Base-by-base conservation (phyloP, 2,888 invertebrate species). In the Clivina fossor region DNA sequence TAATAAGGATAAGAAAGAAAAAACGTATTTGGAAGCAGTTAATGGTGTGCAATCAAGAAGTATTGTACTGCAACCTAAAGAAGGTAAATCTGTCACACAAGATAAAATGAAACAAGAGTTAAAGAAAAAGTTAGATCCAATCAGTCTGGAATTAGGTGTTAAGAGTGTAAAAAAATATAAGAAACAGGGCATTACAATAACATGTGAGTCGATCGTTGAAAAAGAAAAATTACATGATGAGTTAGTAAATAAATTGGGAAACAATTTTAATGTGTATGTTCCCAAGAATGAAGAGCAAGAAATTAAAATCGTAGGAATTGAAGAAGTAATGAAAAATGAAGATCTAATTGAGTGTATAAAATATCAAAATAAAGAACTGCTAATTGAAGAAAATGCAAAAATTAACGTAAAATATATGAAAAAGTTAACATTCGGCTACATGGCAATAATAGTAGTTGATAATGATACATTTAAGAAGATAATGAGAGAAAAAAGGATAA, bases 101-200 rank as follows among this genome's bases (percentile, higher is more conserved):
- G 32, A n/a, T 4, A n/a, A 32, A n/a, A 32, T 32, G 32, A 32
- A 32, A n/a, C 32, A 32, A 32, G 32, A 32, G 13, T n/a, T 32
- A 7, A 32, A 32, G n/a, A 32, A 32, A 32, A 32, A 32, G 4
- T 13, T 32, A n/a, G n/a, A 32, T 32, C 32, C 32, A n/a, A 13
- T 32, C 4, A n/a, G 32, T 7, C 32, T 32, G 4, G 32, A 32
- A 32, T 4, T 32, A 11, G 32, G 32, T 11, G 32, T 32, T 4
- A 7, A 8, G 8, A 26, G 26, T 26, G 26, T 26, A 7, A 7
- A 32, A 32, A 32, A 32, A 4, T 32, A 32, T n/a, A 32, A n/a
- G n/a, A 32, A 32, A 3, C 4, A 32, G 4, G 32, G 32, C 9
- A 32, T 32, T 7, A 32, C 32, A 4, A 32, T 32, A 32, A 32